Evolutionary conservation across 1,140 invertebrate species (phyloP).

Genomic region (Caenorhabditis remanei): DNA sequence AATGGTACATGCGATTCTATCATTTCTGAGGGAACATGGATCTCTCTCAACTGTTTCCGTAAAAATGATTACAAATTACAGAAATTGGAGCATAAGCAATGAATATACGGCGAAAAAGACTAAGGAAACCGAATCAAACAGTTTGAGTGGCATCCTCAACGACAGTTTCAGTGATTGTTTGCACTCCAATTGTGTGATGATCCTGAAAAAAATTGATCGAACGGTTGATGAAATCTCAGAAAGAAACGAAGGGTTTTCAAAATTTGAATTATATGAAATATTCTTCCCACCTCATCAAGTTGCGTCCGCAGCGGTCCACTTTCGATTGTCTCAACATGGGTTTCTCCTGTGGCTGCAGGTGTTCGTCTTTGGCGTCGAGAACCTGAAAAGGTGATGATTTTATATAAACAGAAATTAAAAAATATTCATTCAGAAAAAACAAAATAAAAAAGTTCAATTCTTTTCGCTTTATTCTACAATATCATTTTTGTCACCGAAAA

Average conservation of each 20-base stretch:
- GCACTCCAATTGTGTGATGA: constrained; percentile 36
- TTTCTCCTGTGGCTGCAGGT: neutral
- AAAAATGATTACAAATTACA: neutral
- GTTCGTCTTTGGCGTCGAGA: neutral
- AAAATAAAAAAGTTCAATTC: neutral
- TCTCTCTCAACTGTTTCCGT: no score
- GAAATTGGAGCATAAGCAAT: neutral
- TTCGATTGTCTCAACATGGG: neutral
- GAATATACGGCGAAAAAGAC: neutral
- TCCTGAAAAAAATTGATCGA: neutral
- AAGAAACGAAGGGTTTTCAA: no score
- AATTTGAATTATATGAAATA: neutral
- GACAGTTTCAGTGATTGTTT: neutral
- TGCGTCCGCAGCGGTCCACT: constrained; percentile 7
- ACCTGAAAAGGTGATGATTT: neutral
- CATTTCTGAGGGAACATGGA: no score
- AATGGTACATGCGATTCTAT: no score
- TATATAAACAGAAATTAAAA: neutral
- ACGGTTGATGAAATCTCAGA: neutral
- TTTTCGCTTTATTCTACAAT: neutral
- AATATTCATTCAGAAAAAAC: neutral
- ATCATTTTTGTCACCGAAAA: neutral
- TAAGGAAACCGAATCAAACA: neutral
- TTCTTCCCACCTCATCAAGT: neutral
- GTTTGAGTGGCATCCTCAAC: constrained; percentile 24